These are phyloP conservation scores for Stenoptilia bipunctidactyla DNA, from an alignment of 2,888 invertebrate genomes.

Conservation along the genomic window DNA sequence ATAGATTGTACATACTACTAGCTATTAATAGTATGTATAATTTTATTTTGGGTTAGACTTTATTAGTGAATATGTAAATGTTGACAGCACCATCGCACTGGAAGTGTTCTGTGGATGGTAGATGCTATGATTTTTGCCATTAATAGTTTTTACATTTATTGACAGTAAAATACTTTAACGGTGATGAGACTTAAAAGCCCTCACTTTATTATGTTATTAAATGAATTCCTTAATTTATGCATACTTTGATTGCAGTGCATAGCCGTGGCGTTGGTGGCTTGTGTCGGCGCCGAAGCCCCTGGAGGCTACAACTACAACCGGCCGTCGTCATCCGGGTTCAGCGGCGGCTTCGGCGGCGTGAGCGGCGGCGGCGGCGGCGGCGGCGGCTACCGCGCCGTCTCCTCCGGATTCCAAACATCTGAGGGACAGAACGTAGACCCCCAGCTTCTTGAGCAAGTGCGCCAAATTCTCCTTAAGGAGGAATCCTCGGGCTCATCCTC, in stretches of 20 bases:
- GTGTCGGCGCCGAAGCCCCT: conserved; percentile 81
- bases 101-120: too few relatives aligned
- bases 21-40: too few relatives aligned
- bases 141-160: too few relatives aligned
- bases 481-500: conserved; percentile 75
- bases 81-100: too few relatives aligned
- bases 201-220: too few relatives aligned
- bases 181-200: too few relatives aligned
- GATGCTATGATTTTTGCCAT: too few relatives aligned
- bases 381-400: conserved; percentile 81
- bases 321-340: conserved; percentile 65
- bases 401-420: conserved; percentile 83
- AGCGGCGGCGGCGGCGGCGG: conserved; percentile 67
- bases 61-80: too few relatives aligned
- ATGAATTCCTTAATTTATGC: too few relatives aligned
- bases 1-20: too few relatives aligned
- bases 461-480: conserved; percentile 87
- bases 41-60: too few relatives aligned
- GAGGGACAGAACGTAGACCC: conserved; percentile 88
- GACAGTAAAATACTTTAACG: too few relatives aligned
- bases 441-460: conserved; percentile 84
- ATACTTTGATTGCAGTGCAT: conserved; percentile 83
- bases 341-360: conserved; percentile 40
- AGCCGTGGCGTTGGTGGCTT: conserved; percentile 83
- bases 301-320: conserved; percentile 83